Percentiles rank a stretch among this genome's conserved stretches.
Conservation (phyloP, 1,140 invertebrate genomes). For the Onthophagus taurus region DNA sequence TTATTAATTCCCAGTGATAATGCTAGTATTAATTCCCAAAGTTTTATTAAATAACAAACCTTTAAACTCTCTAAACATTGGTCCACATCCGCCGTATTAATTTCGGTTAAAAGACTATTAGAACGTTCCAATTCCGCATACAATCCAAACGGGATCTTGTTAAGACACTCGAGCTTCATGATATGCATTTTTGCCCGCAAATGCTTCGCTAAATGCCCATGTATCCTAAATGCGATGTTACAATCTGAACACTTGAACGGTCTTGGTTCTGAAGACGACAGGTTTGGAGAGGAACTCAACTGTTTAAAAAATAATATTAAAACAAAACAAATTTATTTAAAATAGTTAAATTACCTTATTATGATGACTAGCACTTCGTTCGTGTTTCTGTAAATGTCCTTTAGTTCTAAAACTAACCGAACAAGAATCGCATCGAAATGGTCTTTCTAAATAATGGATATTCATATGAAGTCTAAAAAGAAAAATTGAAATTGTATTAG, state of each 20-base stretch:
- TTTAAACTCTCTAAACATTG: slow-evolving; percentile 80
- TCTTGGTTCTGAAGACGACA: slow-evolving; percentile 69
- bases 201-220: slow-evolving; percentile 94
- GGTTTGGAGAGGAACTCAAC: slow-evolving; percentile 34
- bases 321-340: not conserved
- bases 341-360: slow-evolving; percentile 67
- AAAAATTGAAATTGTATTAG: no score
- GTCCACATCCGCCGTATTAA: slow-evolving; percentile 88
- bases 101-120: slow-evolving; percentile 83
- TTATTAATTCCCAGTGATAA: not conserved
- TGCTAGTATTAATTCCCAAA: not conserved
- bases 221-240: slow-evolving; percentile 91
- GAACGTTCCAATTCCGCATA: slow-evolving; percentile 90
- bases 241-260: slow-evolving; percentile 93
- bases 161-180: slow-evolving; percentile 85
- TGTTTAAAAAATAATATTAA: slow-evolving; percentile 17
- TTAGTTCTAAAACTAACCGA: slow-evolving; percentile 84
- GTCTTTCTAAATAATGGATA: slow-evolving; percentile 91
- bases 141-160: slow-evolving; percentile 90
- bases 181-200: slow-evolving; percentile 95
- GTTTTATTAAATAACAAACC: slow-evolving; percentile 36
- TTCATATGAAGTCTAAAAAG: slow-evolving; percentile 70
- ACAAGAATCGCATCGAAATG: slow-evolving; percentile 84
- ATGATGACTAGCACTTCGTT: slow-evolving; percentile 79
- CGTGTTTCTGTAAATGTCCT: slow-evolving; percentile 86